These are phyloP conservation scores for Meloidogyne floridensis DNA, from an alignment of 1,140 invertebrate genomes.

Conservation along the genomic window DNA sequence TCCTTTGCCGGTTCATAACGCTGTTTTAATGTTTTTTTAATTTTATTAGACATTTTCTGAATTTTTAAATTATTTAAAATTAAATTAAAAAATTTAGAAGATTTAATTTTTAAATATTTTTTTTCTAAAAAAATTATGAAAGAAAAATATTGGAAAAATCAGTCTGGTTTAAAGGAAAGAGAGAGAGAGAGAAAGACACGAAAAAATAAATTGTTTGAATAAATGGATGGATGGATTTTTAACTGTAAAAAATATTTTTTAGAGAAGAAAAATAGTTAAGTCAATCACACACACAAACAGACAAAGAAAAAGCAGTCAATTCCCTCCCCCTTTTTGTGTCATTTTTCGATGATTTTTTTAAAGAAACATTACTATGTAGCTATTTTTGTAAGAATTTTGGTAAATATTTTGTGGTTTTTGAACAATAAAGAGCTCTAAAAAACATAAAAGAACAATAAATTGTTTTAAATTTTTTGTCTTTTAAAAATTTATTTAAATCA, in stretches of 20 bases:
- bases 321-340: too few species aligned
- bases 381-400: too few species aligned
- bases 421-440: too few species aligned
- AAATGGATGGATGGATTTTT: background rate
- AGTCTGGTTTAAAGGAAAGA: background rate
- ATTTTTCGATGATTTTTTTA: too few species aligned
- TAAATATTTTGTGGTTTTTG: too few species aligned
- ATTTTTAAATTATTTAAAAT: background rate
- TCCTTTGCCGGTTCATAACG: constrained; percentile 54
- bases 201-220: background rate
- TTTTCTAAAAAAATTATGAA: background rate
- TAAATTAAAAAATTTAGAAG: background rate
- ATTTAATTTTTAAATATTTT: too few species aligned
- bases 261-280: background rate
- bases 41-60: constrained; percentile 41
- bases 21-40: constrained; percentile 30
- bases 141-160: background rate
- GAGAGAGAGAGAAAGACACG: background rate
- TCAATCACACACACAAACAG: background rate
- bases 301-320: background rate
- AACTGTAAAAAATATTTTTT: background rate
- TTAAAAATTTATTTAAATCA: too few species aligned
- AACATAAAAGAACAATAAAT: too few species aligned
- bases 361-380: too few species aligned
- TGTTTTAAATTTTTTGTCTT: too few species aligned